Conservation (phyloP, 2,797 vertebrate genomes). For the Sciaenops ocellatus region DNA sequence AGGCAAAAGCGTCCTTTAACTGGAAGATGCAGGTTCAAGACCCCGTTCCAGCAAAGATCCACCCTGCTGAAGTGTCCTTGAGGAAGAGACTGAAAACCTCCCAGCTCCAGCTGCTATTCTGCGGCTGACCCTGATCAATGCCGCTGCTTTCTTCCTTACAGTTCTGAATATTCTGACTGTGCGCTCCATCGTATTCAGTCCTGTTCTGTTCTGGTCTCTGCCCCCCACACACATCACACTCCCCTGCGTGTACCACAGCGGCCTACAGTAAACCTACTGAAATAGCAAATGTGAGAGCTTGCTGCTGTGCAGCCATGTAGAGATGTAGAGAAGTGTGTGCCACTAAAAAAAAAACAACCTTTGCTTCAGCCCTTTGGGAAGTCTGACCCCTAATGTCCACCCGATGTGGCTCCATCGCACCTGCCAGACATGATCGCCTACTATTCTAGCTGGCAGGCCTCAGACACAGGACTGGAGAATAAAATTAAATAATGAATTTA, state of each 20-base stretch:
- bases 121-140: constrained; percentile 51
- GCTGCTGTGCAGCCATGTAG: background rate
- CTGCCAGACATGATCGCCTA: background rate
- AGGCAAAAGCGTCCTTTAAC: constrained; percentile 38
- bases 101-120: constrained; percentile 41
- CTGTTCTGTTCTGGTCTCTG: constrained; percentile 19
- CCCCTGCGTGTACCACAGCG: background rate
- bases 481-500: background rate
- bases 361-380: constrained; percentile 14
- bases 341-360: constrained; percentile 29
- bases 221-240: constrained; percentile 11
- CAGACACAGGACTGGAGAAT: background rate
- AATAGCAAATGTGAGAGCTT: constrained; percentile 12
- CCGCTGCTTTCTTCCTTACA: constrained; percentile 21
- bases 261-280: constrained; percentile 16
- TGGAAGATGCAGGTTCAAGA: constrained; percentile 50
- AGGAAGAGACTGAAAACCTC: constrained; percentile 45
- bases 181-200: constrained; percentile 19
- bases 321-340: constrained; percentile 8
- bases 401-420: constrained; percentile 5
- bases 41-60: constrained; percentile 21
- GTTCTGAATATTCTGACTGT: constrained; percentile 34
- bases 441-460: background rate
- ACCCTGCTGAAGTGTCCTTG: constrained; percentile 58
- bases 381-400: constrained; percentile 6